Conservation (phyloP, 2,797 vertebrate species). For the Cygnus olor region DNA sequence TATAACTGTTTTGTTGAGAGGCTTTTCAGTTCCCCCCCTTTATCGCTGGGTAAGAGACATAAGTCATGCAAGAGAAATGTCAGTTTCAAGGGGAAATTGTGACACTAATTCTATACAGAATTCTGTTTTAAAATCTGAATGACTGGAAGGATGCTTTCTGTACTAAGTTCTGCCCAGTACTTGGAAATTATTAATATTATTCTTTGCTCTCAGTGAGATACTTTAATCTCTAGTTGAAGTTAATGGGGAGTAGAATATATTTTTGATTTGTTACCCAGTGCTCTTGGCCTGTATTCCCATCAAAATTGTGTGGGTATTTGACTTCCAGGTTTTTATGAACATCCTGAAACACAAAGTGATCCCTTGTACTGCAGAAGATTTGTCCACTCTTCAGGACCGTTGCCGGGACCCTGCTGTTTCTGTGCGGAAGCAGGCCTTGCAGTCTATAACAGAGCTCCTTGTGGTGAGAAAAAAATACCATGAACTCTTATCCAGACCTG, state of each 20-base stretch:
- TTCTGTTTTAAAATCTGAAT: not conserved
- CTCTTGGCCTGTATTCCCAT: fast-evolving
- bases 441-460: constrained; percentile 89
- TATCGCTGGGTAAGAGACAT: not conserved
- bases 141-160: not conserved
- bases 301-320: not conserved
- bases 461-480: constrained; percentile 76
- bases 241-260: not conserved
- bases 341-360: constrained; percentile 86
- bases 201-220: fast-evolving
- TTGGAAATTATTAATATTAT: not conserved
- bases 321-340: constrained; percentile 83
- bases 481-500: fast-evolving
- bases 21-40: not conserved
- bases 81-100: not conserved
- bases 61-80: fast-evolving
- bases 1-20: not conserved
- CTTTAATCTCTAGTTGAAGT: not conserved
- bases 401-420: constrained; percentile 91
- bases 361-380: constrained; percentile 77
- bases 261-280: not conserved
- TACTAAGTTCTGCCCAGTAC: not conserved
- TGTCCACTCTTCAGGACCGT: constrained; percentile 84
- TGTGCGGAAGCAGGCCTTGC: constrained; percentile 92
- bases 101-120: not conserved